A percentile compares a stretch with the other conserved stretches of the same genome.
phyloP scores from a whole-genome alignment of 2,113 vertebrate genomes.

The Strix uralensis region DNA sequence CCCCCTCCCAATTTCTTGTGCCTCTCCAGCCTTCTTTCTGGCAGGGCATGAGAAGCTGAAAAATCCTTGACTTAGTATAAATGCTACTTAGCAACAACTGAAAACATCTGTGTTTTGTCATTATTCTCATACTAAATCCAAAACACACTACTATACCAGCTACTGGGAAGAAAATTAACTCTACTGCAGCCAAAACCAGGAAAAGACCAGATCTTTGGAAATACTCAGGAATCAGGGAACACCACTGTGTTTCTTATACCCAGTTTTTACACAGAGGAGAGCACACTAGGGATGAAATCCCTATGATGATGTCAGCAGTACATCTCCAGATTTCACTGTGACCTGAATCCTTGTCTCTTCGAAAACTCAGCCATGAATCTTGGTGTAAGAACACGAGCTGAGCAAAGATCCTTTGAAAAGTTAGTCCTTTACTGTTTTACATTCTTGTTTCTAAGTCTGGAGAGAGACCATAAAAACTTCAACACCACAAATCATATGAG shows the following conservation, averaged over 20 bases:
- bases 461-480: slow-evolving; percentile 36
- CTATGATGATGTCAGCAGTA: neutral
- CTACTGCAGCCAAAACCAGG: too few species aligned
- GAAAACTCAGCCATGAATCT: neutral
- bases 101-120: too few species aligned
- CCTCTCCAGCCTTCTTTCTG: too few species aligned
- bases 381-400: neutral
- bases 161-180: too few species aligned
- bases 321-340: neutral
- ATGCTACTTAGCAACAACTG: too few species aligned
- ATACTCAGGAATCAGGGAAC: neutral
- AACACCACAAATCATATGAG: neutral
- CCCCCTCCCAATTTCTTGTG: too few species aligned
- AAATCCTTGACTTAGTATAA: too few species aligned
- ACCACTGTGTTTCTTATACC: neutral
- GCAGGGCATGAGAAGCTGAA: too few species aligned
- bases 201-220: neutral
- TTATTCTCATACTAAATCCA: too few species aligned
- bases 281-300: neutral
- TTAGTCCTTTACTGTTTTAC: neutral
- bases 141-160: too few species aligned
- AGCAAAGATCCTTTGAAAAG: neutral
- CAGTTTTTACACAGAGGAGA: neutral
- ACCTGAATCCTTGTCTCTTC: neutral
- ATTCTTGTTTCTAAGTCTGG: neutral